Base-by-base conservation (phyloP, 1,140 invertebrate genomes). In the Diorhabda elongata region DNA sequence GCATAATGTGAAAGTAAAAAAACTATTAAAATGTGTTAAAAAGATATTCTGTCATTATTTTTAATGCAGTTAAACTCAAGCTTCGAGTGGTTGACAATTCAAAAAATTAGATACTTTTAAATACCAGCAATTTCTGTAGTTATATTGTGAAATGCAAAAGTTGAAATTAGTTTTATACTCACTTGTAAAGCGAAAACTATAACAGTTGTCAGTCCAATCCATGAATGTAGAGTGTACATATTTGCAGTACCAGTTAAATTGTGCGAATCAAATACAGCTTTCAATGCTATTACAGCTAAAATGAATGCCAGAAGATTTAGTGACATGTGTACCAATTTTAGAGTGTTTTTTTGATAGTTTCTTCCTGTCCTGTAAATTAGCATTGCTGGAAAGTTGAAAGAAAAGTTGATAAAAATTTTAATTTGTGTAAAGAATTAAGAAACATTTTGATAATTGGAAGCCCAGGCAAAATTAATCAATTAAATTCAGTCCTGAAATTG, bases 231-330 rank as follows among this genome's bases (percentile, higher is more conserved):
- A 61, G 87, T 85, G 78, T 94, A 95, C 78, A 97, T 82, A 81
- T 96, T 95, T 5, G 91, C 87, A 64, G 88, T 89, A 44, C 67
- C 67, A 26, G 73, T 76, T 61, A 89, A 83, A 79, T 95, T 93
- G 80, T 96, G 94, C 65, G 88, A 92, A 78, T 95, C 91, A 81
- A 95, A 96, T 26, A 91, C 94, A 3, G 94, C 92, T 75, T 92
- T 87, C 58, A 94, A 80, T 42, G 85, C 88, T 74, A 96, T 86
- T 45, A 90, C 79, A 7, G 89, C 83, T 65, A 93, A 84, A 59
- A 94, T 79, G 64, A 95, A 84, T 7, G 87, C 86, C 52, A 85
- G 78, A 26, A 87, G 78, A 78, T 95, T 92, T 43, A 94, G 83
- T 64, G 83, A 79, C 3, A 87, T 89, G 82, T 97, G 95, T 26